Conservation (phyloP, 1,140 invertebrate species). For the Papilio glaucus region DNA sequence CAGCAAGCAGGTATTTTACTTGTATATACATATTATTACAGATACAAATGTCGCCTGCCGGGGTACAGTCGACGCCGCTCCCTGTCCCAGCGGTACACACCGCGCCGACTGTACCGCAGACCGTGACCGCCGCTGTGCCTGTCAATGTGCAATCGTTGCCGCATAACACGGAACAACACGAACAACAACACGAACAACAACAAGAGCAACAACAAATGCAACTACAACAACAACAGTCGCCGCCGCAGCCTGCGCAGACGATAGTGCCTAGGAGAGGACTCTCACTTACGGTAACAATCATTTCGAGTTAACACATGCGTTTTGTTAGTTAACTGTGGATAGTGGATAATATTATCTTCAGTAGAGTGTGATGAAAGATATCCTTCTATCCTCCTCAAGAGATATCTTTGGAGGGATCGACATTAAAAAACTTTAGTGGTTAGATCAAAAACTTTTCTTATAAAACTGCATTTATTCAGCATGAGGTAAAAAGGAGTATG, state of each 20-base stretch:
- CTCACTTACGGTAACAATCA: conserved; percentile 88
- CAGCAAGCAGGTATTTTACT: too few species aligned
- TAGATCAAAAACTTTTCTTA: too few species aligned
- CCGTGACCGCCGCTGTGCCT: conserved; percentile 29
- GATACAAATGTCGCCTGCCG: conserved; percentile 46
- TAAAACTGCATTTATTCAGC: too few species aligned
- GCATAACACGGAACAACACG: conserved; percentile 46
- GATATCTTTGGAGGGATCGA: too few species aligned
- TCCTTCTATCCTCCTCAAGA: too few species aligned
- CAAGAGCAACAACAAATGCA: conserved; percentile 53
- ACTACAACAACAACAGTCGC: conserved; percentile 57
- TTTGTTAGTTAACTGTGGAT: too few species aligned
- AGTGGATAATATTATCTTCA: too few species aligned
- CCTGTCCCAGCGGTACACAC: conserved; percentile 33
- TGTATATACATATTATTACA: not conserved
- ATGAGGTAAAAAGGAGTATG: too few species aligned
- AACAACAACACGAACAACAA: not conserved
- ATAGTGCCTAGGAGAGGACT: conserved; percentile 87
- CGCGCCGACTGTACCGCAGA: conserved; percentile 45
- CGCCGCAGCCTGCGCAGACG: conserved; percentile 67
- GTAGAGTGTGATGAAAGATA: too few species aligned
- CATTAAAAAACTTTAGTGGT: too few species aligned
- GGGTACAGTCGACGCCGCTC: conserved; percentile 42
- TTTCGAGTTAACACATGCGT: too few species aligned
- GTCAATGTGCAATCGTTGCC: conserved; percentile 29